Evolutionary conservation across 2,888 invertebrate species (phyloP), one percentile per base, ranked within the genome.

Genomic region (Uloborus plumipes): DNA sequence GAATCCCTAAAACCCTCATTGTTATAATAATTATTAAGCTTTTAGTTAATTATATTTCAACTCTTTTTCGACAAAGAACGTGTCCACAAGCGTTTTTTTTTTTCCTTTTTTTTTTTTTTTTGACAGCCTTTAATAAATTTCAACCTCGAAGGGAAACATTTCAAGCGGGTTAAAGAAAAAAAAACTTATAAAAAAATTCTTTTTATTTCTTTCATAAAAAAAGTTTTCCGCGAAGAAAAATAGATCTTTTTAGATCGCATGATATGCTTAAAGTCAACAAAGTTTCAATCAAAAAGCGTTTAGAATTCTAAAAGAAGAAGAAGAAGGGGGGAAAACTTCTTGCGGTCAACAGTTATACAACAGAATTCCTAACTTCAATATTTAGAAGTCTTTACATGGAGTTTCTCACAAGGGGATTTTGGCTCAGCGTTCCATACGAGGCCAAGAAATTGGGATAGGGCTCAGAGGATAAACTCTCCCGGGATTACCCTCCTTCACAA

Each of bases 351-450:
- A 58, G 74, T 26, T 58, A 66, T 55, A 67, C 67, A 75, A 67
- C 59, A 59, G 67, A 77, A 71, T 64, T 64, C 65, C 64, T 39
- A 74, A 74, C 74, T 64, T 81, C 69, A 81, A 81, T 74, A 81
- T 81, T 81, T 81, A 74, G 80, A 70, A 81, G 74, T 81, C 80
- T 81, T 81, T 81, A 55, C 69, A 53, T 47, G 65, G 69, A 50
- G 58, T 59, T 58, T 31, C 58, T 62, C 74, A 58, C 55, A n/a
- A 4, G 74, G 65, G 80, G 74, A 64, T 55, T 69, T 59, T 9
- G 53, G 47, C 51, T 69, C 59, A 64, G 59, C 64, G 70, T 74
- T 69, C 59, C 47, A 39, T 69, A 75, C 74, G 74, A 51, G 7
- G 51, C 50, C n/a, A 22, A n/a, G 26, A 66, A 66, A 66, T 26